Base-by-base conservation (phyloP, 2,888 invertebrate genomes). In the Neoaliturus tenellus region DNA sequence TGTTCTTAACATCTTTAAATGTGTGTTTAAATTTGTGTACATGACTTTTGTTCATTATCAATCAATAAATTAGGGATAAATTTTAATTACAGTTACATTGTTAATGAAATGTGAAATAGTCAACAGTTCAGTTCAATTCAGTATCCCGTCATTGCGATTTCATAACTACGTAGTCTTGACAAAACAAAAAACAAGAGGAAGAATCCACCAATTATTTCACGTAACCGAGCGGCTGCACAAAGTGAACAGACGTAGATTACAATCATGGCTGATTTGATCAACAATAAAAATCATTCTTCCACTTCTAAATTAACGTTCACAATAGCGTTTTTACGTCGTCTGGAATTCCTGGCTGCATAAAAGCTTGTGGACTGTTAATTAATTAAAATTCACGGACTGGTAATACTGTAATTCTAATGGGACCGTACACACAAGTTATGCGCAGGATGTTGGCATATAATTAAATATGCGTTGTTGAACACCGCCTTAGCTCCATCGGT, bases 321-420 rank as follows among this genome's bases (percentile, higher is more conserved):
- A 67, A 31, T 71, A 23, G 71, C 1, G 39, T 71, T 71, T 39
- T 71, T 71, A 17, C n/a, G 23, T 20, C 1, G 39, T 10, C 1
- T 10, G n/a, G 71, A 23, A 71, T 71, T 39, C 10, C 71, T 35
- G 71, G 28, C 14, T 23, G 73, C 48, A 25, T 23, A 75, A 41
- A 75, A 23, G 41, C 69, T 69, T 35, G n/a, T n/a, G 20, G 35
- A 71, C 41, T 39, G 23, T 44, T 75, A 75, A 44, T 75, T 41
- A 44, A 44, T 75, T 71, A 39, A 20, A 41, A 75, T 75, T 44
- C 48, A 44, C 25, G 44, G 73, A 28, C 39, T 75, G 6, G 44
- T 8, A 44, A 75, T 44, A 39, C n/a, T n/a, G n/a, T n/a, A n/a
- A n/a, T n/a, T 3, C 14, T 69, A 67, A 67, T 67, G 31, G 69